These are phyloP conservation scores for Paradoxurus hermaphroditus DNA, from an alignment of 2,113 vertebrate genomes.

Conservation along the genomic window DNA sequence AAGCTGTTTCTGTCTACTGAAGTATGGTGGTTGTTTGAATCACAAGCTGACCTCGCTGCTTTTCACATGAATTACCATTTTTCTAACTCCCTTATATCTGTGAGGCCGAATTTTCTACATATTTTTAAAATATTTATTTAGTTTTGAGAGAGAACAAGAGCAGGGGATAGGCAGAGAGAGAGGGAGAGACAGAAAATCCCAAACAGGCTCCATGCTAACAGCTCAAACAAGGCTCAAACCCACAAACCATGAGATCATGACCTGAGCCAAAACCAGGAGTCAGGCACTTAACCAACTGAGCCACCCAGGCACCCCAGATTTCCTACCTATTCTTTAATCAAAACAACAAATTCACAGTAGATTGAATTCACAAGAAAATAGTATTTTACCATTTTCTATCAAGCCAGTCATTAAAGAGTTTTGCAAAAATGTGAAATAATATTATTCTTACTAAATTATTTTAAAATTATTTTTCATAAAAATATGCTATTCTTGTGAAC, in stretches of 20 bases:
- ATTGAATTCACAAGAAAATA: background rate
- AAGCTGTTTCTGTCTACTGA: background rate
- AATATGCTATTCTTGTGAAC: background rate
- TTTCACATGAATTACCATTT: background rate
- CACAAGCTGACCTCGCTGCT: background rate
- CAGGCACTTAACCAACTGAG: too few relatives aligned
- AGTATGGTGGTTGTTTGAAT: background rate
- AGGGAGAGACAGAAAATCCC: too few relatives aligned
- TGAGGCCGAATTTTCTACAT: background rate
- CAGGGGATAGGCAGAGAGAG: too few relatives aligned
- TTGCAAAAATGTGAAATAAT: background rate
- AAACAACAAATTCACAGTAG: background rate
- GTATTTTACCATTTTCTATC: background rate
- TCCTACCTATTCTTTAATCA: background rate
- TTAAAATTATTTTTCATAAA: background rate
- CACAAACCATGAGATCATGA: too few relatives aligned
- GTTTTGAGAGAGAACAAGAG: too few relatives aligned
- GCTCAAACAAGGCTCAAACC: too few relatives aligned
- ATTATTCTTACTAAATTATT: background rate
- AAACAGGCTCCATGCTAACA: too few relatives aligned
- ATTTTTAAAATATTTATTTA: background rate
- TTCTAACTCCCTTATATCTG: background rate
- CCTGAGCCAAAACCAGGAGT: too few relatives aligned
- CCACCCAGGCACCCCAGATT: background rate
- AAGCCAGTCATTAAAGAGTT: background rate